A percentile compares a stretch with the other conserved stretches of the same genome.
These are phyloP conservation scores for Lepisosteus oculatus DNA, from an alignment of 2,113 vertebrate genomes.

Conservation along the genomic window DNA sequence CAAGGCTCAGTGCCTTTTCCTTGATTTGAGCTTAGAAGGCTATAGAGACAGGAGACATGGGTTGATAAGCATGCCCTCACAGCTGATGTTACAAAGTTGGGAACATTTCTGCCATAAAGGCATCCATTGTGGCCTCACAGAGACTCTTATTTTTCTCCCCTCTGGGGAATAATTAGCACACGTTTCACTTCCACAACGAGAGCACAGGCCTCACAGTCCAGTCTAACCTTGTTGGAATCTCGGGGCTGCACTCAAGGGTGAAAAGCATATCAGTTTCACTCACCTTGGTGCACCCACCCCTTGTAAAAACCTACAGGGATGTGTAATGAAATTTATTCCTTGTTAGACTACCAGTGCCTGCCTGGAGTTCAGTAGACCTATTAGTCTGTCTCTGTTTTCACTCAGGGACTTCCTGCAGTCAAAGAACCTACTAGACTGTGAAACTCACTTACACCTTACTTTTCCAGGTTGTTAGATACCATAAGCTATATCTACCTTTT, in stretches of 20 bases:
- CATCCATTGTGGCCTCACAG: slow-evolving; percentile 11
- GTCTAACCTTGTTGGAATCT: slow-evolving; percentile 22
- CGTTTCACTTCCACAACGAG: slow-evolving; percentile 11
- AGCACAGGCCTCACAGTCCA: slow-evolving; percentile 7
- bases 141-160: slow-evolving; percentile 17
- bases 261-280: slow-evolving; percentile 64
- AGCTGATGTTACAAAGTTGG: slow-evolving; percentile 19
- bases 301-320: slow-evolving; percentile 64
- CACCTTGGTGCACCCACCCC: slow-evolving; percentile 53
- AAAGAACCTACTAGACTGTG: slow-evolving; percentile 54
- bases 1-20: slow-evolving; percentile 13
- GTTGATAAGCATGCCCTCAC: slow-evolving; percentile 14
- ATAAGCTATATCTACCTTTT: neutral
- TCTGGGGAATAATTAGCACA: slow-evolving; percentile 26
- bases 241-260: slow-evolving; percentile 46
- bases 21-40: slow-evolving; percentile 13
- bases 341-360: slow-evolving; percentile 45
- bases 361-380: slow-evolving; percentile 28
- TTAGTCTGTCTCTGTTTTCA: slow-evolving; percentile 63
- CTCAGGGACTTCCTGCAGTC: slow-evolving; percentile 69
- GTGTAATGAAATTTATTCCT: slow-evolving; percentile 60
- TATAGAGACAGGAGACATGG: slow-evolving; percentile 18
- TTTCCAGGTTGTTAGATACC: neutral
- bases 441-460: slow-evolving; percentile 30
- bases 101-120: slow-evolving; percentile 13